Conservation (phyloP, 2,888 invertebrate genomes). For the Baccha elongata region DNA sequence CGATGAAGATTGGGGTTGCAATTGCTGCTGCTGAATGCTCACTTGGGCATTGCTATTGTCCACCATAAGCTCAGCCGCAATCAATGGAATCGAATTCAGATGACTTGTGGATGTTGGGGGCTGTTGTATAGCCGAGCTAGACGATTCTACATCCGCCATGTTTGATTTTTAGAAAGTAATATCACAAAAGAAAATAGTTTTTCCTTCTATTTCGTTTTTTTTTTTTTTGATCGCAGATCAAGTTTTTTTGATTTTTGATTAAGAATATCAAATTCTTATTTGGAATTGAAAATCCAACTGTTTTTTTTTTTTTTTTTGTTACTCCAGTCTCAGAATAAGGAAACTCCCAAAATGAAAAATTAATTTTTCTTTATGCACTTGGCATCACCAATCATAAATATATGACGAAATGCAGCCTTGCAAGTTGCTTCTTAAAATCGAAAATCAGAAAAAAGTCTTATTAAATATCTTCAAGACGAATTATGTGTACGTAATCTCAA, state of each 20-base stretch:
- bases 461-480: too few species aligned
- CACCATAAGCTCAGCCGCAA: conserved; percentile 78
- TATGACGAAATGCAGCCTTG: not conserved
- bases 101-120: conserved; percentile 79
- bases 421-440: not conserved
- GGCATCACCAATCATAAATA: conserved; percentile 51
- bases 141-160: conserved; percentile 84
- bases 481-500: conserved; percentile 48
- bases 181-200: conserved; percentile 37
- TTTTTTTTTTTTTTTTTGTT: not conserved
- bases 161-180: conserved; percentile 74
- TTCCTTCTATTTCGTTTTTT: not conserved
- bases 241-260: not conserved
- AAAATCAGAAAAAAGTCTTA: too few species aligned
- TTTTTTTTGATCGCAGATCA: not conserved
- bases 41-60: conserved; percentile 76
- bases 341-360: conserved; percentile 35
- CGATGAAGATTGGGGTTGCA: conserved; percentile 66
- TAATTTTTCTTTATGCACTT: conserved; percentile 23
- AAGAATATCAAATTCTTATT: not conserved
- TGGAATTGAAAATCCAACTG: not conserved
- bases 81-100: conserved; percentile 79
- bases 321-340: conserved; percentile 5
- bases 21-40: conserved; percentile 76
- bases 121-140: conserved; percentile 83